These are phyloP conservation scores for Eubucco bourcierii DNA, from an alignment of 2,113 vertebrate genomes.

Conservation along the genomic window DNA sequence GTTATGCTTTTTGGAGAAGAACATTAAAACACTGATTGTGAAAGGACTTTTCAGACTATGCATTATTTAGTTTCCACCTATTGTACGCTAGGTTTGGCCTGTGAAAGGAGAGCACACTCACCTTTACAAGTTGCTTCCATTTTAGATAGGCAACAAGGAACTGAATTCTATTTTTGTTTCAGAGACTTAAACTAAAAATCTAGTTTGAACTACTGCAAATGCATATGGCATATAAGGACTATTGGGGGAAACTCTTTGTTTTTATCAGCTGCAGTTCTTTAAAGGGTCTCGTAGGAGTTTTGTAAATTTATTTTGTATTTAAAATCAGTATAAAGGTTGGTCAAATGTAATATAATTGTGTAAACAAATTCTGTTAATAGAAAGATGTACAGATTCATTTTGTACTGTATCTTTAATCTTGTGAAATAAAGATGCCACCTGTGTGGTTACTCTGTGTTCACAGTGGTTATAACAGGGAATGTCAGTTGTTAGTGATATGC, in stretches of 20 bases:
- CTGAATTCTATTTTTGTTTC: slow-evolving; percentile 66
- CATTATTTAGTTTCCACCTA: slow-evolving; percentile 54
- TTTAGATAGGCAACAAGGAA: slow-evolving; percentile 44
- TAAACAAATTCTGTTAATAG: slow-evolving; percentile 85
- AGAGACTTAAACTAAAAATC: slow-evolving; percentile 49
- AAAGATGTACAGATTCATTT: slow-evolving; percentile 85
- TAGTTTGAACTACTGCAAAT: slow-evolving; percentile 69
- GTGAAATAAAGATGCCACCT: slow-evolving; percentile 82
- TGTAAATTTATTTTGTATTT: slow-evolving; percentile 84
- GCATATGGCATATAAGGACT: slow-evolving; percentile 44
- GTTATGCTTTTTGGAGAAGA: slow-evolving; percentile 5
- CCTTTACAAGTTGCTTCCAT: slow-evolving; percentile 51
- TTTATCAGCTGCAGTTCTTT: slow-evolving; percentile 66
- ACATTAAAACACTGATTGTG: not conserved
- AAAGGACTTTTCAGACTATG: slow-evolving; percentile 56
- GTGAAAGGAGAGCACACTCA: not conserved
- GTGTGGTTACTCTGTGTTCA: slow-evolving; percentile 69
- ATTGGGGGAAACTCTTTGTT: slow-evolving; percentile 48
- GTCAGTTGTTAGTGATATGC: not conserved
- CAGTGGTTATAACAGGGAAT: slow-evolving; percentile 1
- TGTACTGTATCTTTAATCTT: slow-evolving; percentile 84
- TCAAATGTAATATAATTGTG: slow-evolving; percentile 83
- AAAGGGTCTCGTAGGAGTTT: slow-evolving; percentile 73
- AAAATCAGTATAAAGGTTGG: slow-evolving; percentile 79
- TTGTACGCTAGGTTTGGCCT: slow-evolving; percentile 30